These are phyloP conservation scores for Crossaster papposus DNA, from an alignment of 53 echinoderm and acorn worm genomes.

Conservation along the genomic window DNA sequence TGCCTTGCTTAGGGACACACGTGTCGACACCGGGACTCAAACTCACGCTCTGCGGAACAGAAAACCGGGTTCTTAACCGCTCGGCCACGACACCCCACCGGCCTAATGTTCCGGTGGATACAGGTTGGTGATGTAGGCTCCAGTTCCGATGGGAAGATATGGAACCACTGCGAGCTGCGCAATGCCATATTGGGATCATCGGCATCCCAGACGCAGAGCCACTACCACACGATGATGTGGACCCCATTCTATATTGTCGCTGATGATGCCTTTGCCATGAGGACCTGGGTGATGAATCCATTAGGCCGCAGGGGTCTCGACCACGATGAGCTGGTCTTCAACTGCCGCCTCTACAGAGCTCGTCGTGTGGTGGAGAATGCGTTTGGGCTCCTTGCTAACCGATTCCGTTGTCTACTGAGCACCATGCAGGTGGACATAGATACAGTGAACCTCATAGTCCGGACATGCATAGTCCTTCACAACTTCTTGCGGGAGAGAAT, in stretches of 20 bases:
- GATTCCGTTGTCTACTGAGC: constrained; percentile 16
- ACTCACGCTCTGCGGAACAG: too few relatives aligned
- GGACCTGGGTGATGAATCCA: constrained; percentile 62
- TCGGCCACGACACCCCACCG: too few relatives aligned
- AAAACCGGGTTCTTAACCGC: too few relatives aligned
- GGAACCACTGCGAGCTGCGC: constrained; percentile 44
- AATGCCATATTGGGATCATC: constrained; percentile 12
- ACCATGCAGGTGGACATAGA: constrained; percentile 37
- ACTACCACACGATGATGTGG: constrained; percentile 33
- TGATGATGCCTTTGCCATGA: constrained; percentile 47
- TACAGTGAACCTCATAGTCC: constrained; percentile 28
- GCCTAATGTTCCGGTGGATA: constrained; percentile 55
- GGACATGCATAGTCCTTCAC: constrained; percentile 45
- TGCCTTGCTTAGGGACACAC: too few relatives aligned
- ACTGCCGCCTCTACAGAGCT: constrained; percentile 43
- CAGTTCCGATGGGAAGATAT: constrained; percentile 54
- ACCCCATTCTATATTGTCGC: too few relatives aligned
- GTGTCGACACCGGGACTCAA: too few relatives aligned
- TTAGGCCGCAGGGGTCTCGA: constrained; percentile 7
- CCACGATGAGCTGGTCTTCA: constrained; percentile 23
- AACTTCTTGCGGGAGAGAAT: constrained; percentile 54
- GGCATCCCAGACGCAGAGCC: constrained; percentile 58
- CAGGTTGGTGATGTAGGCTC: constrained; percentile 47
- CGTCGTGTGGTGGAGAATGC: constrained; percentile 47
- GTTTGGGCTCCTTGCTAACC: constrained; percentile 43